Percentiles rank a stretch among this genome's conserved stretches.
Evolutionary conservation across 2,888 invertebrate species (phyloP).

Genomic region (Dolichopus griseipennis): DNA sequence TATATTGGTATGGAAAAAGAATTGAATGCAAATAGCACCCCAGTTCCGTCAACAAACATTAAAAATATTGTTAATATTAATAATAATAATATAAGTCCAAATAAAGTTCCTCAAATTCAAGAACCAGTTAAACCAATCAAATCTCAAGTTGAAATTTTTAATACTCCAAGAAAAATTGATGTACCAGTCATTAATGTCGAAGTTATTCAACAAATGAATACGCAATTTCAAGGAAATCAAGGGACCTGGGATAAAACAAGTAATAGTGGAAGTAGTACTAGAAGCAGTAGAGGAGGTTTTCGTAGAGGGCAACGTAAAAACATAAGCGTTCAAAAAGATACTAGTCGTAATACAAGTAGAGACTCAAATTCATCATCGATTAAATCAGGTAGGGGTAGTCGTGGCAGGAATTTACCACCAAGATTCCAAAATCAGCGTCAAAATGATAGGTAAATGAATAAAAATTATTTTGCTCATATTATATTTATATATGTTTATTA

Average conservation of each 20-base stretch:
- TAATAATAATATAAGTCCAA: neutral
- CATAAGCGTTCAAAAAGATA: conserved; percentile 10
- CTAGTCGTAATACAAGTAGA: conserved; percentile 18
- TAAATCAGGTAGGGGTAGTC: conserved; percentile 17
- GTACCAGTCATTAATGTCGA: neutral
- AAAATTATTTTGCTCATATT: conserved; percentile 1
- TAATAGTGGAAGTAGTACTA: conserved; percentile 14
- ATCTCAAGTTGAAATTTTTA: neutral
- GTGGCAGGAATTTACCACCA: conserved; percentile 29
- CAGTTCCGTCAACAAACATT: conserved; percentile 14
- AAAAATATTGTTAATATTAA: conserved; percentile 12
- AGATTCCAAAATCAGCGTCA: conserved; percentile 29
- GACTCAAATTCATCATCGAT: conserved; percentile 16
- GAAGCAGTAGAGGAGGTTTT: conserved; percentile 8
- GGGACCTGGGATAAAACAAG: neutral
- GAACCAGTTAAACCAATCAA: neutral
- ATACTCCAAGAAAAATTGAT: neutral
- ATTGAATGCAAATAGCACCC: conserved; percentile 29
- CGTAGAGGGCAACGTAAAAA: conserved; percentile 5
- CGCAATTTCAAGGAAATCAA: neutral
- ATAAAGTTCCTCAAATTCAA: neutral
- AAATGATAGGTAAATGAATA: conserved; percentile 32
- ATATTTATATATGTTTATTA: neutral
- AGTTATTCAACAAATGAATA: neutral
- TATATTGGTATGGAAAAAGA: conserved; percentile 38